Evolutionary conservation across 2,113 vertebrate genomes (phyloP).

Genomic region (Aphyosemion australe): DNA sequence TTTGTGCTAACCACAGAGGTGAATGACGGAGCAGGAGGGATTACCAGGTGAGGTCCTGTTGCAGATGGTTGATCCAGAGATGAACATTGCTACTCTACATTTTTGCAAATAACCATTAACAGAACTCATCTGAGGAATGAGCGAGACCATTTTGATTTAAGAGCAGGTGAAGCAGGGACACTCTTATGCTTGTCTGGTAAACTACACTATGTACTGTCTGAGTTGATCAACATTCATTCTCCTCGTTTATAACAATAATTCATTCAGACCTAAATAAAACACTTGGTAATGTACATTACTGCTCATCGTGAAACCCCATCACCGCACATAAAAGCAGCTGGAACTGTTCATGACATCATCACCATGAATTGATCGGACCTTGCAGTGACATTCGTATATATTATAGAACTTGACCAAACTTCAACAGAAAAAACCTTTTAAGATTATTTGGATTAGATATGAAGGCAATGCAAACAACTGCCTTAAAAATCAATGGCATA

Average conservation of each 20-base stretch:
- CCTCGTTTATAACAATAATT: conserved; percentile 17
- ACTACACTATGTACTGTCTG: background rate
- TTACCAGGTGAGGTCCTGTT: conserved; percentile 47
- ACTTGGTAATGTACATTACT: background rate
- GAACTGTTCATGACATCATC: conserved; percentile 45
- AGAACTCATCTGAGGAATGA: conserved; percentile 25
- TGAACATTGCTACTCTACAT: conserved; percentile 46
- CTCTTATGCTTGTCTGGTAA: conserved; percentile 11
- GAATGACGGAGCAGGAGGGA: conserved; percentile 48
- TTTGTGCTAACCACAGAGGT: conserved; percentile 44
- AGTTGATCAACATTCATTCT: conserved; percentile 37
- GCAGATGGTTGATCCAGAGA: conserved; percentile 55
- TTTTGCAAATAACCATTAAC: conserved; percentile 54
- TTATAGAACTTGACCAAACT: conserved; percentile 56
- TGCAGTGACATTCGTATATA: conserved; percentile 75
- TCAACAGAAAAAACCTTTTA: conserved; percentile 60
- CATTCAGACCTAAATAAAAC: background rate
- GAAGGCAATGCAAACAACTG: conserved; percentile 78
- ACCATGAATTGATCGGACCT: conserved; percentile 62
- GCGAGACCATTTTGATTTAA: conserved; percentile 26
- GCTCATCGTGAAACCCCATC: conserved; percentile 9
- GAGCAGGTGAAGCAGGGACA: conserved; percentile 17
- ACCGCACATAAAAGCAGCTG: conserved; percentile 47
- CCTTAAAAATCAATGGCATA: conserved; percentile 76
- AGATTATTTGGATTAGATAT: conserved; percentile 80